These are phyloP conservation scores for Erebia aethiops DNA, from an alignment of 2,888 invertebrate genomes.

Conservation along the genomic window DNA sequence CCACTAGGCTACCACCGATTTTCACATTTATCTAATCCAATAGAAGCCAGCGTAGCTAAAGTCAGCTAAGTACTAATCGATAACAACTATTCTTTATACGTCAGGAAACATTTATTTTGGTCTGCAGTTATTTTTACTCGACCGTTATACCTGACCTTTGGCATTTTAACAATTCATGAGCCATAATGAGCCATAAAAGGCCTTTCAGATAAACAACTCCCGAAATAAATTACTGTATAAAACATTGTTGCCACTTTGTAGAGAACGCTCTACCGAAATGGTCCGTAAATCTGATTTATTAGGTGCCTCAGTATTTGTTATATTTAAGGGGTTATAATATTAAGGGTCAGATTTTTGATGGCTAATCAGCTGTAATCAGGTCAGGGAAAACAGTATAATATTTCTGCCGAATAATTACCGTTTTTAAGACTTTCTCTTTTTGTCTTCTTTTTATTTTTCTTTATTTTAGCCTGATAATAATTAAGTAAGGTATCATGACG, in stretches of 20 bases:
- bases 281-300: slow-evolving; percentile 19
- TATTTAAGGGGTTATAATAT: slow-evolving; percentile 15
- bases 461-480: too few relatives aligned
- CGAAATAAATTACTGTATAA: slow-evolving; percentile 15
- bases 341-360: slow-evolving; percentile 9
- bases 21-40: too few relatives aligned
- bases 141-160: slow-evolving; percentile 24
- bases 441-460: background rate
- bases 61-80: too few relatives aligned
- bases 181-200: slow-evolving; percentile 33
- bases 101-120: background rate
- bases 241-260: slow-evolving; percentile 22
- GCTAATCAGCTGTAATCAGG: slow-evolving; percentile 8
- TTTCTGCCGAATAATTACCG: too few relatives aligned
- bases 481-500: too few relatives aligned
- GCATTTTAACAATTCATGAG: slow-evolving; percentile 34
- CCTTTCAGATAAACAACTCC: slow-evolving; percentile 31
- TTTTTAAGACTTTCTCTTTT: too few relatives aligned
- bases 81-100: too few relatives aligned
- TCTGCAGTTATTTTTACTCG: background rate
- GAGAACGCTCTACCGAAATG: slow-evolving; percentile 16
- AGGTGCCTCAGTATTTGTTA: background rate
- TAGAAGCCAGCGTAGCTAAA: too few relatives aligned
- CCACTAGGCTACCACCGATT: too few relatives aligned
- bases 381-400: too few relatives aligned